Conservation (phyloP, 2,113 vertebrate genomes). For the Oreochromis spilurus region DNA sequence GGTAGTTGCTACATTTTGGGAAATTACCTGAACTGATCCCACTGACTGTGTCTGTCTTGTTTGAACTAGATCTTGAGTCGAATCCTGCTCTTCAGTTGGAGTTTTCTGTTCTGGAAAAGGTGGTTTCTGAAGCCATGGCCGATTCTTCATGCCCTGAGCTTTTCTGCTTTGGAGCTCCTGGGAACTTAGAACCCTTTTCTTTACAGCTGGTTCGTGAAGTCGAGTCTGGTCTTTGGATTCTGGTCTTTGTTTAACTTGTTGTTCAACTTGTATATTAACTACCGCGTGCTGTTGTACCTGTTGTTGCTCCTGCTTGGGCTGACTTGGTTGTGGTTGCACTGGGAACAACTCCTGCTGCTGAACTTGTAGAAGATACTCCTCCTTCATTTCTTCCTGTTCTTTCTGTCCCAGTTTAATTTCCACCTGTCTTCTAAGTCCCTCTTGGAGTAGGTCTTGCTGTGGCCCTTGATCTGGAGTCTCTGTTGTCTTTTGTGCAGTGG, state of each 20-base stretch:
- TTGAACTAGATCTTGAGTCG: not conserved
- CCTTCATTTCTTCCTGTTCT: not conserved
- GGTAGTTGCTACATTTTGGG: not conserved
- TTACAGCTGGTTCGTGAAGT: not conserved
- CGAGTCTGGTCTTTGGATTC: not conserved
- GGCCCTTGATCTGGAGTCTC: not conserved
- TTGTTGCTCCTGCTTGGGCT: not conserved
- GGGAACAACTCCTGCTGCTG: not conserved
- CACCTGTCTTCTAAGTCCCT: not conserved
- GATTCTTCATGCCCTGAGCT: constrained; percentile 55
- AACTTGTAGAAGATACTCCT: not conserved
- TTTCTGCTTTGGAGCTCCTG: constrained; percentile 58
- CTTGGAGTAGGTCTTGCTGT: not conserved
- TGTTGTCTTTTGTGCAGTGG: not conserved
- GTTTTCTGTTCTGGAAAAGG: not conserved
- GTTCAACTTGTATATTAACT: not conserved
- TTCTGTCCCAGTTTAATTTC: not conserved
- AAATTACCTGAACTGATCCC: not conserved
- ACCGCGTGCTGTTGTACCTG: not conserved
- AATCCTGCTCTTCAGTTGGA: not conserved
- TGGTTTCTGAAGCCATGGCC: constrained; percentile 72
- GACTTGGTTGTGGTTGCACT: not conserved
- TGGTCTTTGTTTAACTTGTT: not conserved
- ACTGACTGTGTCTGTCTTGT: not conserved
- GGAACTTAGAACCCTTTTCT: constrained; percentile 20